A percentile compares a stretch with the other conserved stretches of the same genome.
Conservation (phyloP, 2,888 invertebrate genomes). For the Syrista parreyssii region DNA sequence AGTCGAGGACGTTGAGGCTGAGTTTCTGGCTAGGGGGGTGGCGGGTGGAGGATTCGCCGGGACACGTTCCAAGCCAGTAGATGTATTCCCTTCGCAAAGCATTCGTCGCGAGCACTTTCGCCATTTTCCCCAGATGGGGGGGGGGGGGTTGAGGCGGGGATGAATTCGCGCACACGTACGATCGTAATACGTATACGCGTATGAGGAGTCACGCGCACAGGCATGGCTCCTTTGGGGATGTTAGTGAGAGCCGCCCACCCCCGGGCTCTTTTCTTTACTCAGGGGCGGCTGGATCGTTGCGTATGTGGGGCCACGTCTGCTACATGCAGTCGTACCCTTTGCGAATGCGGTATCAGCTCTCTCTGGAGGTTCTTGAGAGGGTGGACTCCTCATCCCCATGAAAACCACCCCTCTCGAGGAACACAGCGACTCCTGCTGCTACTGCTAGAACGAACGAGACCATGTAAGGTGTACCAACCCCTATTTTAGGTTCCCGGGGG, state of each 20-base stretch:
- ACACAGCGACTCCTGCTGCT: background rate
- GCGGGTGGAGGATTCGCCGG: background rate
- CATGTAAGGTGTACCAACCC: background rate
- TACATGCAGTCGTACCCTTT: constrained; percentile 14
- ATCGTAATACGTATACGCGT: background rate
- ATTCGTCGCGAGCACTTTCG: background rate
- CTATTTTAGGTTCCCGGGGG: background rate
- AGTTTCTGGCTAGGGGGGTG: background rate
- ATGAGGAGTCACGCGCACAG: background rate
- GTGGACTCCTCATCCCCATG: background rate
- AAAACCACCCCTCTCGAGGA: background rate
- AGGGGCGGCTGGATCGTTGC: constrained; percentile 8
- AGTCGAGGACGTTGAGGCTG: background rate
- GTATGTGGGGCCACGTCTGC: constrained; percentile 11
- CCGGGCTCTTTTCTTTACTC: background rate
- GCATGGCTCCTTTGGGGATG: background rate
- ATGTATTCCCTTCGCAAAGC: constrained; percentile 1
- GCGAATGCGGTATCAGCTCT: constrained; percentile 15
- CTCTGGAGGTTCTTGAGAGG: background rate
- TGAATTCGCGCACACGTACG: background rate
- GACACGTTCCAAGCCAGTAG: constrained; percentile 1
- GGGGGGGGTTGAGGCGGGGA: too few species aligned
- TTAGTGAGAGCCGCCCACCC: background rate
- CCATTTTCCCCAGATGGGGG: background rate
- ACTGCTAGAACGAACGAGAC: background rate